A percentile compares a stretch with the other conserved stretches of the same genome.
phyloP scores from a whole-genome alignment of 2,888 invertebrate genomes.

The Elgonia sp. region DNA sequence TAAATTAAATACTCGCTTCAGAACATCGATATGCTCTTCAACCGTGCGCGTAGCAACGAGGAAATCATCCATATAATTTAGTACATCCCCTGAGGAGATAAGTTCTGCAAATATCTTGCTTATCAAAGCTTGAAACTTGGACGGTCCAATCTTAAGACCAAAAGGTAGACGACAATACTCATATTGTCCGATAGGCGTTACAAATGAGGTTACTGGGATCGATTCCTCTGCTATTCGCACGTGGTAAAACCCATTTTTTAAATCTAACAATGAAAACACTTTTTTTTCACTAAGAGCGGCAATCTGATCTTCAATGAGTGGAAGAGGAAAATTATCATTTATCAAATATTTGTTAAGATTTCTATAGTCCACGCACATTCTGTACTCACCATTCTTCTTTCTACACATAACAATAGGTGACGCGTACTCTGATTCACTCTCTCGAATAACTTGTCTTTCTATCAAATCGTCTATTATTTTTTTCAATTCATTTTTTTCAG shows the following conservation, averaged over 20 bases:
- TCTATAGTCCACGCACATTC: constrained; percentile 33
- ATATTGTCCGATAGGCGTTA: constrained; percentile 1
- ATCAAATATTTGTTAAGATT: constrained; percentile 29
- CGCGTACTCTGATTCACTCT: not conserved
- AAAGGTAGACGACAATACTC: constrained; percentile 17
- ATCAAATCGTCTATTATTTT: no score
- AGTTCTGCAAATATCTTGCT: constrained; percentile 13
- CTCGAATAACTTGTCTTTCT: no score
- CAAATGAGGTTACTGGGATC: constrained; percentile 8
- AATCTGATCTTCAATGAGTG: constrained; percentile 17
- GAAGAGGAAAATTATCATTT: constrained; percentile 29
- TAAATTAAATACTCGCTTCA: constrained; percentile 54
- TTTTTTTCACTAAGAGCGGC: not conserved
- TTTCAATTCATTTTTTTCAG: no score
- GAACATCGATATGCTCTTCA: constrained; percentile 48
- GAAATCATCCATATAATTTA: constrained; percentile 70
- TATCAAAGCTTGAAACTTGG: constrained; percentile 6
- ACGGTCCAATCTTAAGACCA: constrained; percentile 16
- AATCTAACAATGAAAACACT: not conserved
- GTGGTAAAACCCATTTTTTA: constrained; percentile 34
- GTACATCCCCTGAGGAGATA: constrained; percentile 8
- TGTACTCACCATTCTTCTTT: constrained; percentile 27
- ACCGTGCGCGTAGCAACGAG: constrained; percentile 51
- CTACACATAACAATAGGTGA: constrained; percentile 22
- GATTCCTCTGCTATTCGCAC: constrained; percentile 12